Base-by-base conservation (phyloP, 2,797 vertebrate species). In the Heteromormyrus szaboi region DNA sequence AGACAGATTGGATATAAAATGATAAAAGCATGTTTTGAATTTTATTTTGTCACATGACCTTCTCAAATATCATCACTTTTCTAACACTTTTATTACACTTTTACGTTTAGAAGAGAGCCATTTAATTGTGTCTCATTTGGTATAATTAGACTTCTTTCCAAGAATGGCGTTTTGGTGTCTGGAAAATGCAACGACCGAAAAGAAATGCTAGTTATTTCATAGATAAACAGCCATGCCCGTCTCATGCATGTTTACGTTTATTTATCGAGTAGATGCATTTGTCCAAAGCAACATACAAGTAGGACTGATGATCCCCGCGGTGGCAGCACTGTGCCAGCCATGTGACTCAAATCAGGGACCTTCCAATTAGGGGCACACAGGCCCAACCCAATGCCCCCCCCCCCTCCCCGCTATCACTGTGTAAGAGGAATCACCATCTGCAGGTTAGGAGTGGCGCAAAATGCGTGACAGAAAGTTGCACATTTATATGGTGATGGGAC, bases 1-100 rank as follows among this genome's bases (percentile, higher is more conserved):
- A 85, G 51, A 33, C n/a, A 85, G 51, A 85, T 85, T 51, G 84
- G 84, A 51, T 85, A 51, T 51, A 85, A 85, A 33, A 53, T 86
- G 51, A 59, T 86, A 81, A 81, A 81, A 81, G 76, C 76, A 11
- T n/a, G 76, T 81, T 86, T 59, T 17, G 44, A 53, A 86, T 56
- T 56, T 86, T 19, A 86, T 51, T 48, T 88, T 84, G 44, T 59
- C 41, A 81, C 41, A 81, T 46, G 76, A 81, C 76, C 76, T 81
- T 81, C 41, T 81, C 41, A 81, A 81, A 81, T 81, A 81, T 46
- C 29, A 84, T 81, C 29, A 84, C 33, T 59, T 83, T 81, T 33
- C 46, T 87, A 22, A n/a, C 37, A 33, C 19, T 68, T 56, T 41
- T 11, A 54, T 84, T 83, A 83, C 59, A 51, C 19, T 53, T 79